Percentiles rank a stretch among this genome's conserved stretches.
Conservation (phyloP, 1,140 invertebrate genomes). For the Dolichoris vasculosae region DNA sequence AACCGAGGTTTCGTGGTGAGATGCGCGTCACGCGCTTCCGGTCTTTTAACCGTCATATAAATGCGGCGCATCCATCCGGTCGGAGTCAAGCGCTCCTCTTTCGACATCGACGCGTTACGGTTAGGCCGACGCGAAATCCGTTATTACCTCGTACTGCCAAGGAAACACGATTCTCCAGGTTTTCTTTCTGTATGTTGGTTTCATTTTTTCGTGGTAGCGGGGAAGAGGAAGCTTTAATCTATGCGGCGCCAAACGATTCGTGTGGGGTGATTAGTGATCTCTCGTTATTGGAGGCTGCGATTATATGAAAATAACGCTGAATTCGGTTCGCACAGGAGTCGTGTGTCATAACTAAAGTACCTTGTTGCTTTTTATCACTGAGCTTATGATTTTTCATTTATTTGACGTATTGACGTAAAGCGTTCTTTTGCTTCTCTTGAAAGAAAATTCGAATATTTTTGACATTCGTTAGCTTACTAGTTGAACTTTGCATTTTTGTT, state of each 20-base stretch:
- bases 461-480: background rate
- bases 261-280: background rate
- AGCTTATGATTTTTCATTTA: background rate
- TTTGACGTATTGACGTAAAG: background rate
- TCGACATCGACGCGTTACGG: background rate
- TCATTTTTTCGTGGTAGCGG: background rate
- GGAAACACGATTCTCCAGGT: background rate
- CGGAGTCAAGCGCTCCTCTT: background rate
- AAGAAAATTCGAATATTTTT: background rate
- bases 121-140: background rate
- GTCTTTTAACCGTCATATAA: background rate
- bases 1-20: background rate
- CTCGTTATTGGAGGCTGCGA: background rate
- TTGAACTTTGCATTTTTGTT: background rate
- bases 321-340: too few relatives aligned
- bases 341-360: too few relatives aligned
- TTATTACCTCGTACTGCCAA: background rate
- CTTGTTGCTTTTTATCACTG: too few relatives aligned
- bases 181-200: background rate
- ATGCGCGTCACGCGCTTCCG: constrained; percentile 18
- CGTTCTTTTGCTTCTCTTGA: too few relatives aligned
- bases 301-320: background rate
- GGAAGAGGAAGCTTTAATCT: background rate
- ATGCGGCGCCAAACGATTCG: background rate
- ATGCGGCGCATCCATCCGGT: background rate